These are phyloP conservation scores for Troides aeacus DNA, from an alignment of 2,888 invertebrate genomes.

Conservation along the genomic window DNA sequence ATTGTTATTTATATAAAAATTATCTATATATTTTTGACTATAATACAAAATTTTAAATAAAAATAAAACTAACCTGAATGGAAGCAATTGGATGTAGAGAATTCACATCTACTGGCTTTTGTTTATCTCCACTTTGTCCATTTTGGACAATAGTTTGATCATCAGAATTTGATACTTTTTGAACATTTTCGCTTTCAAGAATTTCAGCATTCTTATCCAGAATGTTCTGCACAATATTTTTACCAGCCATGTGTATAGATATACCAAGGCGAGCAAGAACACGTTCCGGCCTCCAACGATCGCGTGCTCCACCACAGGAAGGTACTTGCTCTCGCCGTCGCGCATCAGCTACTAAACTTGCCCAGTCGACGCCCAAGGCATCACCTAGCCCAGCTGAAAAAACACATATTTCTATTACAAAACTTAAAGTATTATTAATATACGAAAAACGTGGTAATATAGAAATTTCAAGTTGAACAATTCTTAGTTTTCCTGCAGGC, in stretches of 20 bases:
- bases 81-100: conserved; percentile 78
- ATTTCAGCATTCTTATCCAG: conserved; percentile 59
- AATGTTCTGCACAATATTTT: conserved; percentile 61
- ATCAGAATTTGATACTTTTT: conserved; percentile 38
- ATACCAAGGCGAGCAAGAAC: conserved; percentile 90
- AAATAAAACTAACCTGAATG: conserved; percentile 58
- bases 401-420: not conserved
- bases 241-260: conserved; percentile 88
- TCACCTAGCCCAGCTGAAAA: conserved; percentile 86
- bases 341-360: conserved; percentile 91
- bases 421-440: not conserved
- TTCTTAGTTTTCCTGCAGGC: too few relatives aligned
- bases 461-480: too few relatives aligned
- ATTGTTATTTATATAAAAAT: not conserved
- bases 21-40: not conserved
- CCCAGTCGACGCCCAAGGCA: conserved; percentile 97
- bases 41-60: not conserved
- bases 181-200: conserved; percentile 44
- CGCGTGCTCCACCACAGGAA: conserved; percentile 81
- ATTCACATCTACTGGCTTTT: conserved; percentile 52
- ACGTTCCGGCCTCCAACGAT: conserved; percentile 89
- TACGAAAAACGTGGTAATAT: not conserved
- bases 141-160: conserved; percentile 49
- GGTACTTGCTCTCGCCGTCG: conserved; percentile 77
- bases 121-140: conserved; percentile 47